These are phyloP conservation scores for Corythaeola cristata DNA, from an alignment of 2,113 vertebrate species.

Conservation along the genomic window DNA sequence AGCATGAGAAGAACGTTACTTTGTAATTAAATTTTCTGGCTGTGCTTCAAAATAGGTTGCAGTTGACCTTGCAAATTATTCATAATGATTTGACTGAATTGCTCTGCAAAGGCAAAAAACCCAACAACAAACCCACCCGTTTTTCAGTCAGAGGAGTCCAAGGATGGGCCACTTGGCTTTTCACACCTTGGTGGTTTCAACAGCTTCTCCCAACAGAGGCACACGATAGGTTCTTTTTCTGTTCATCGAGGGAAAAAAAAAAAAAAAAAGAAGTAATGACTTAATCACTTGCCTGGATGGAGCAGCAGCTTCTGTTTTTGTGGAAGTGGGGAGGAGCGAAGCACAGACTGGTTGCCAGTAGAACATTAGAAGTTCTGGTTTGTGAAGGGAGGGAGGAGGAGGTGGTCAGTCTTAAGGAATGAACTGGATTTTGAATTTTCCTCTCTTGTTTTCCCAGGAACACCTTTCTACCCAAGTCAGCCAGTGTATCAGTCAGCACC, in stretches of 20 bases:
- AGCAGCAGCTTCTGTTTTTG: not conserved
- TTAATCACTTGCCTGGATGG: not conserved
- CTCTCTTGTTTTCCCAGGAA: slow-evolving; percentile 63
- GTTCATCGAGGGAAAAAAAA: not conserved
- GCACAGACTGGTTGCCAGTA: rapidly evolving
- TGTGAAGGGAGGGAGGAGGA: not conserved
- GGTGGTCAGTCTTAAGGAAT: no score
- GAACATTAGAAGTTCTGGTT: not conserved
- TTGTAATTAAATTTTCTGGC: not conserved
- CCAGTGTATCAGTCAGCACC: slow-evolving; percentile 92
- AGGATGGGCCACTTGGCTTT: not conserved
- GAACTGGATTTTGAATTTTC: not conserved
- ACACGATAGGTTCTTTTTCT: rapidly evolving
- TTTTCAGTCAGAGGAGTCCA: not conserved
- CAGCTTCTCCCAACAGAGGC: not conserved
- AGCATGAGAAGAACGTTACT: not conserved
- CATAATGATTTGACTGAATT: not conserved
- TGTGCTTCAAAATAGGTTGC: not conserved
- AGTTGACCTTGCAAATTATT: not conserved
- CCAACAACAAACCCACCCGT: not conserved
- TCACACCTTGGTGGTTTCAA: not conserved
- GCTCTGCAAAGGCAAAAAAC: not conserved
- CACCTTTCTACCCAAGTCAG: slow-evolving; percentile 91
- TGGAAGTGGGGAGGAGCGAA: not conserved
- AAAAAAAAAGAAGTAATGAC: not conserved